Percentiles rank a stretch among this genome's conserved stretches.
Conservation (phyloP, 1,140 invertebrate species). For the Nymphalis io region DNA sequence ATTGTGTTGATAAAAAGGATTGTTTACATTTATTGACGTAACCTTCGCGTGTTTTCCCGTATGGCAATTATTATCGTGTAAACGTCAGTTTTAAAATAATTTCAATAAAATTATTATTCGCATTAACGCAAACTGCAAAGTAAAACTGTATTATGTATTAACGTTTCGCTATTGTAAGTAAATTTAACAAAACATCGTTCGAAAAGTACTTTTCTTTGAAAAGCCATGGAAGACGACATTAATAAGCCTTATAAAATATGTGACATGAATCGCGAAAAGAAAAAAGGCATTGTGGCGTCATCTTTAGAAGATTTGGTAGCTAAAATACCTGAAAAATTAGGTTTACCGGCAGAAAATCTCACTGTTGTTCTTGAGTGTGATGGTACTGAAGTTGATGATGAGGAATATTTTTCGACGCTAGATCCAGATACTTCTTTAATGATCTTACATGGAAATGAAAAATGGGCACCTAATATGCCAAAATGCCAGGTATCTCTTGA, state of each 20-base stretch:
- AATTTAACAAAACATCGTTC: background rate
- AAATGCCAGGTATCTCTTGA: constrained; percentile 83
- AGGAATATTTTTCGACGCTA: constrained; percentile 92
- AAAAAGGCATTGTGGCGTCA: constrained; percentile 89
- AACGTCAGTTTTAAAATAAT: constrained; percentile 28
- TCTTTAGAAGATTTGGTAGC: constrained; percentile 88
- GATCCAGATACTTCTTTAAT: constrained; percentile 91
- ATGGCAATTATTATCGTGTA: constrained; percentile 33
- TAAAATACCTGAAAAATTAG: constrained; percentile 86
- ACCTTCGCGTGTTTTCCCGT: constrained; percentile 16
- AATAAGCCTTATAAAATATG: constrained; percentile 80
- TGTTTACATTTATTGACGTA: constrained; percentile 7
- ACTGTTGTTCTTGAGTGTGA: constrained; percentile 91
- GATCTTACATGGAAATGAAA: constrained; percentile 87
- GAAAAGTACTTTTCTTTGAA: constrained; percentile 7
- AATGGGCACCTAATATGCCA: constrained; percentile 84
- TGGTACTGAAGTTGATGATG: constrained; percentile 93
- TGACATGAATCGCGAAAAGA: constrained; percentile 87
- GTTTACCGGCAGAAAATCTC: constrained; percentile 82
- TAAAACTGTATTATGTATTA: background rate
- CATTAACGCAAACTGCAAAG: background rate
- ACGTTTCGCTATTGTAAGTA: background rate
- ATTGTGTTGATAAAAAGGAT: background rate
- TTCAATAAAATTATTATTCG: constrained; percentile 2
- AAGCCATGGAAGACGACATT: constrained; percentile 73